Evolutionary conservation across 2,888 invertebrate genomes (phyloP).

Genomic region (Coleophora flavipennella): DNA sequence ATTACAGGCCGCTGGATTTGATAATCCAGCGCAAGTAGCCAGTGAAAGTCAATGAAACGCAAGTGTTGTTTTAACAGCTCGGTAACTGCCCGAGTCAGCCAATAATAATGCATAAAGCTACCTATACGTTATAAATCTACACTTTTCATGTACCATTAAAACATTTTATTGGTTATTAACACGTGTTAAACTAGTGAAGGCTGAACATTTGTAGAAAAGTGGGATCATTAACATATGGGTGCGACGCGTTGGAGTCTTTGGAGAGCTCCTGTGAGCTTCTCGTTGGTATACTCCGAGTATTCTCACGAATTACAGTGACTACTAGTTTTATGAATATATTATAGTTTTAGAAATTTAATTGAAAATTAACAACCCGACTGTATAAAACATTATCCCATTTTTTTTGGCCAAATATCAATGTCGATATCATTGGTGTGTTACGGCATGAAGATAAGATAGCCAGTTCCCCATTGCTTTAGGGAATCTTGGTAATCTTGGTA

Average conservation of each 20-base stretch:
- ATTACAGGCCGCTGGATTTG: slow-evolving; percentile 13
- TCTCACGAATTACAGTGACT: no score
- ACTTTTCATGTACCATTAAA: slow-evolving; percentile 71
- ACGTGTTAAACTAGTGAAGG: slow-evolving; percentile 62
- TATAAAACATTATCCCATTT: no score
- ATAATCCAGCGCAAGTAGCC: slow-evolving; percentile 19
- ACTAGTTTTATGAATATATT: no score
- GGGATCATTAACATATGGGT: slow-evolving; percentile 51
- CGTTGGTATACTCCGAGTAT: no score
- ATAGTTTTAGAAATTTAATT: no score
- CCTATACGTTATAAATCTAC: slow-evolving; percentile 65
- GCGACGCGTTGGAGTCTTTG: slow-evolving; percentile 23
- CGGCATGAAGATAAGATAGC: no score
- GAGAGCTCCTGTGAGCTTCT: neutral
- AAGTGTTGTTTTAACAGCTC: slow-evolving; percentile 30
- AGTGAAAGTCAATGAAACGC: slow-evolving; percentile 41
- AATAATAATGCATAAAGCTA: slow-evolving; percentile 56
- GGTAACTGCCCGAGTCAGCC: slow-evolving; percentile 41
- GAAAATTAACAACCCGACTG: no score
- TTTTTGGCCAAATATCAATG: no score
- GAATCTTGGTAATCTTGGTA: no score
- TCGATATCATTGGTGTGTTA: no score
- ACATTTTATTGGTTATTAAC: slow-evolving; percentile 71
- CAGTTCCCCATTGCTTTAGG: no score
- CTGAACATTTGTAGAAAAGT: slow-evolving; percentile 67